These are phyloP conservation scores for Dasypus novemcinctus DNA, from an alignment of 2,113 vertebrate genomes.

Conservation along the genomic window DNA sequence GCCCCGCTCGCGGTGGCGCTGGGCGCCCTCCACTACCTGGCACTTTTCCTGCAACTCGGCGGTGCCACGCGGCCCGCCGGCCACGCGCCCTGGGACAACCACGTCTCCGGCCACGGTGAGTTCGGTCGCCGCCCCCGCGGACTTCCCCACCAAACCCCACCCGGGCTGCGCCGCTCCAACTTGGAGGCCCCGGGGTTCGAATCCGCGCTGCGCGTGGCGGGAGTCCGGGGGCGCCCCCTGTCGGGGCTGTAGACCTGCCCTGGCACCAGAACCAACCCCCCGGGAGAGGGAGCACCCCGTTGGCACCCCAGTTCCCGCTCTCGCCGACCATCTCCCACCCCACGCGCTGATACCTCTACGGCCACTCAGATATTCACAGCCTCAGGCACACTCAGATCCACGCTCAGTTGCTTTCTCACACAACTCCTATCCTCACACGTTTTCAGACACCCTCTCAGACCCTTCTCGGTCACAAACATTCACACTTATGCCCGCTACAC, in stretches of 20 bases:
- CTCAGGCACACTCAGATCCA: background rate
- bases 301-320: background rate
- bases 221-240: conserved; percentile 48
- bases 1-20: conserved; percentile 86
- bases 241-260: conserved; percentile 14
- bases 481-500: conserved; percentile 15
- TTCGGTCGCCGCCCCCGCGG: conserved; percentile 50
- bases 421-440: conserved; percentile 41
- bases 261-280: background rate
- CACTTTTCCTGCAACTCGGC: conserved; percentile 92
- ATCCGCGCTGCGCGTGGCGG: background rate
- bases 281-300: background rate
- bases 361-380: background rate
- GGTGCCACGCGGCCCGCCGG: conserved; percentile 84
- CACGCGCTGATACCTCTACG: background rate
- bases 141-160: conserved; percentile 52
- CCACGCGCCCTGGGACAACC: conserved; percentile 86
- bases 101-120: conserved; percentile 89
- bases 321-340: background rate
- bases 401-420: conserved; percentile 2
- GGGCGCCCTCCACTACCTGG: conserved; percentile 90
- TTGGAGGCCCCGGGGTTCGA: conserved; percentile 26
- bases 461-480: background rate
- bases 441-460: background rate
- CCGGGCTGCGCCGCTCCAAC: conserved; percentile 31